Evolutionary conservation across 2,797 vertebrate genomes (phyloP).

Genomic region (Eptatretus atami): DNA sequence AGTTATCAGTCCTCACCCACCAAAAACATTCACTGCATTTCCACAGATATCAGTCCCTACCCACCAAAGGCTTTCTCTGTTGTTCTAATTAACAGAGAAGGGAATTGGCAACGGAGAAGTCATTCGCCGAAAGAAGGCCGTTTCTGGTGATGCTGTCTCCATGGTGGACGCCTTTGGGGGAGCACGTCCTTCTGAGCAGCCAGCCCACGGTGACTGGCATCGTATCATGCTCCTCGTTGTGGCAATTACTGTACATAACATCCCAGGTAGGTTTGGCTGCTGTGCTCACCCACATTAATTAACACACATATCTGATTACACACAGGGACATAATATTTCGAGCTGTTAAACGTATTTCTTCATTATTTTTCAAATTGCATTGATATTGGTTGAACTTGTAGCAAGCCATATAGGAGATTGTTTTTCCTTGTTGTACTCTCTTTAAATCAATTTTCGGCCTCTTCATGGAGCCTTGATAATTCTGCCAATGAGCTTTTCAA

Average conservation of each 20-base stretch:
- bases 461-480: conserved; percentile 10
- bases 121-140: not conserved
- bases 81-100: not conserved
- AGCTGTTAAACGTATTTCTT: no score
- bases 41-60: no score
- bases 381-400: no score
- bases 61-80: no score
- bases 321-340: no score
- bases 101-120: not conserved
- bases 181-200: conserved; percentile 35
- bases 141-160: not conserved
- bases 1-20: no score
- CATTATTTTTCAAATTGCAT: no score
- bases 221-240: conserved; percentile 49
- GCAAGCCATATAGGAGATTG: no score
- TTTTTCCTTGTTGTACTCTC: no score
- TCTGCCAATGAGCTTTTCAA: conserved; percentile 7
- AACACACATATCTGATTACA: no score
- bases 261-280: conserved; percentile 30
- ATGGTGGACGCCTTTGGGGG: conserved; percentile 17
- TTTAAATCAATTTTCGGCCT: conserved; percentile 9
- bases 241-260: conserved; percentile 79
- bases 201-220: conserved; percentile 50
- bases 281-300: no score
- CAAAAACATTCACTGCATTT: no score